Evolutionary conservation across 1,140 invertebrate genomes (phyloP), one percentile per base, ranked within the genome.

Genomic region (Mya arenaria): DNA sequence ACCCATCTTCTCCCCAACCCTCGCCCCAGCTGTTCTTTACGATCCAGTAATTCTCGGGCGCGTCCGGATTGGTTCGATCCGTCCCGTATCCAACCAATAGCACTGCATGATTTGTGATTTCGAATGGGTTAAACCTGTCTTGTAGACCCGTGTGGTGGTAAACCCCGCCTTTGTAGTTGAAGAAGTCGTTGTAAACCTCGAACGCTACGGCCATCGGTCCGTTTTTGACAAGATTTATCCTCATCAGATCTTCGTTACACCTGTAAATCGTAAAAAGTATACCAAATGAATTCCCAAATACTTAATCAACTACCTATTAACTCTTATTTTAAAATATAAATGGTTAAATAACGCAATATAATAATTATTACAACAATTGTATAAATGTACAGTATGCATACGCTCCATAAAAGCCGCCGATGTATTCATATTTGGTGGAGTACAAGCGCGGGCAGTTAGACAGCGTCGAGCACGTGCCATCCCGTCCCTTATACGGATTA

Each of bases 1-100:
- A 93, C n/a, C 94, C 94, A 3, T 92, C 78, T 79, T 95, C 94
- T 4, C 94, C 94, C 94, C 94, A 95, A 0, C 83, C 58, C 5
- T 85, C 83, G 13, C 94, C 94, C 95, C 95, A 95, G 56, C 94
- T 94, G 71, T 93, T 93, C 75, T 93, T 92, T 1, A 93, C 89
- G 17, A 88, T 90, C 92, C 92, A 93, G 82, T 87, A 93, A 58
- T 90, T 87, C 58, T 89, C 68, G 0, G 88, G 87, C 30, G 72
- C 77, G 0, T 69, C 68, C 34, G 85, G 37, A 41, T 58, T 60
- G 41, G 28, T 80, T n/a, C 5, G 74, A 23, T 92, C 92, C 15
- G 63, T 74, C 0, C 92, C 92, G 84, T 92, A 93, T 1, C 92
- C 92, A 25, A 92, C 92, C 0, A 92, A 63, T 15, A 93, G 90